Conservation (phyloP, 1,140 invertebrate species). For the Leptoteleia sp. region DNA sequence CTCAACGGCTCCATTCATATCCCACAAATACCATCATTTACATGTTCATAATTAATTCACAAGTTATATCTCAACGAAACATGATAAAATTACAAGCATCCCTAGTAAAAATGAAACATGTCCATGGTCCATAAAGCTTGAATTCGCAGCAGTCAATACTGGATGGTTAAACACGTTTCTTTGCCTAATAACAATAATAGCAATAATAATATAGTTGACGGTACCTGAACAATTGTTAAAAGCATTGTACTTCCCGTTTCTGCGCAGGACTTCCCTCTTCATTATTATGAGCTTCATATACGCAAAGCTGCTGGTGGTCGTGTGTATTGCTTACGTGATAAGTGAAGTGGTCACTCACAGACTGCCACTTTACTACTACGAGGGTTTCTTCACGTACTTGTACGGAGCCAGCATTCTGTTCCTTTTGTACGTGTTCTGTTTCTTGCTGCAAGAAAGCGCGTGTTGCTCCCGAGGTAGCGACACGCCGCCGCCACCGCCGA, state of each 20-base stretch:
- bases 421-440: slow-evolving; percentile 97
- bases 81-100: not conserved
- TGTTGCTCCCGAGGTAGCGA: slow-evolving; percentile 88
- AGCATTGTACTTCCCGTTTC: slow-evolving; percentile 70
- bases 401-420: slow-evolving; percentile 97
- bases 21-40: not conserved
- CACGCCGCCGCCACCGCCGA: slow-evolving; percentile 85
- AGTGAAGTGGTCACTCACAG: slow-evolving; percentile 96
- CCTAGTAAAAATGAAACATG: not conserved
- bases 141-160: not conserved
- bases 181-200: slow-evolving; percentile 5
- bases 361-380: slow-evolving; percentile 94
- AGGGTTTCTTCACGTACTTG: slow-evolving; percentile 98
- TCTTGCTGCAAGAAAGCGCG: slow-evolving; percentile 94
- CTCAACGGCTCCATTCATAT: not conserved
- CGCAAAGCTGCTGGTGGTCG: slow-evolving; percentile 93
- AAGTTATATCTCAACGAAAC: not conserved
- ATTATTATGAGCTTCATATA: slow-evolving; percentile 97
- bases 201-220: too few species aligned
- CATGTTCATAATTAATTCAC: not conserved
- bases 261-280: slow-evolving; percentile 93
- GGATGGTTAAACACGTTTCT: slow-evolving; percentile 17
- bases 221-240: slow-evolving; percentile 16
- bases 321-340: slow-evolving; percentile 95
- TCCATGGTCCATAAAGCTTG: not conserved